Conservation (phyloP, 2,797 vertebrate genomes). For the Lutjanus campechanus region DNA sequence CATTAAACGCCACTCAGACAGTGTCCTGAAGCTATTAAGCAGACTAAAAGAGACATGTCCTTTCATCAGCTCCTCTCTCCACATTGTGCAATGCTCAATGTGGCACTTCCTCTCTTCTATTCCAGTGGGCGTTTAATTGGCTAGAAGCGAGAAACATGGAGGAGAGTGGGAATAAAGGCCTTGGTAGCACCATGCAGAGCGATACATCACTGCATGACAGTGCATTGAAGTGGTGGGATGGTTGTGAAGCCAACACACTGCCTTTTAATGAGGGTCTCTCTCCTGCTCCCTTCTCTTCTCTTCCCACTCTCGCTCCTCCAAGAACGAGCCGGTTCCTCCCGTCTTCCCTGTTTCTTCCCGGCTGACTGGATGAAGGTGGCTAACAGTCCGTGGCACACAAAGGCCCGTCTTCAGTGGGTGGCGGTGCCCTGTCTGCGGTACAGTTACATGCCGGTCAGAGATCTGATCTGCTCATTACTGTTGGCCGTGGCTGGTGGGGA, state of each 20-base stretch:
- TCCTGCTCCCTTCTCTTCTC: slow-evolving; percentile 47
- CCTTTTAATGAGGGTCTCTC: slow-evolving; percentile 81
- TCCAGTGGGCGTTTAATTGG: slow-evolving; percentile 85
- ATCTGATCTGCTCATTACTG: slow-evolving; percentile 74
- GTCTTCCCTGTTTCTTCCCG: slow-evolving; percentile 16
- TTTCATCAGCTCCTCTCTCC: slow-evolving; percentile 74
- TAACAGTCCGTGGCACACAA: slow-evolving; percentile 10
- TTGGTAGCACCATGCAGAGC: slow-evolving; percentile 76
- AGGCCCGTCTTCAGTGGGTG: slow-evolving; percentile 10
- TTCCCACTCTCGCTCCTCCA: slow-evolving; percentile 48
- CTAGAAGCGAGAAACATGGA: slow-evolving; percentile 75
- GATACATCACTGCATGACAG: slow-evolving; percentile 85
- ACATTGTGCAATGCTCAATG: slow-evolving; percentile 68
- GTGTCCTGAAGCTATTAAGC: slow-evolving; percentile 75
- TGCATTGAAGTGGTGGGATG: slow-evolving; percentile 78
- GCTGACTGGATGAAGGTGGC: slow-evolving; percentile 44
- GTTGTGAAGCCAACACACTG: slow-evolving; percentile 76
- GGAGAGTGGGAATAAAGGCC: slow-evolving; percentile 81
- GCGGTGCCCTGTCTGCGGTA: slow-evolving; percentile 20
- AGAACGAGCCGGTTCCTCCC: slow-evolving; percentile 51
- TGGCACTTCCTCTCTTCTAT: slow-evolving; percentile 72
- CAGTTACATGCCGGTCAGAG: slow-evolving; percentile 46
- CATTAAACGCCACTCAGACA: slow-evolving; percentile 73
- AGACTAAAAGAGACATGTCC: slow-evolving; percentile 76
- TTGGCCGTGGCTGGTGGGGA: slow-evolving; percentile 37